Evolutionary conservation across 1,140 invertebrate genomes (phyloP), one percentile per base, ranked within the genome.

Genomic region (Neuroterus valhalla): DNA sequence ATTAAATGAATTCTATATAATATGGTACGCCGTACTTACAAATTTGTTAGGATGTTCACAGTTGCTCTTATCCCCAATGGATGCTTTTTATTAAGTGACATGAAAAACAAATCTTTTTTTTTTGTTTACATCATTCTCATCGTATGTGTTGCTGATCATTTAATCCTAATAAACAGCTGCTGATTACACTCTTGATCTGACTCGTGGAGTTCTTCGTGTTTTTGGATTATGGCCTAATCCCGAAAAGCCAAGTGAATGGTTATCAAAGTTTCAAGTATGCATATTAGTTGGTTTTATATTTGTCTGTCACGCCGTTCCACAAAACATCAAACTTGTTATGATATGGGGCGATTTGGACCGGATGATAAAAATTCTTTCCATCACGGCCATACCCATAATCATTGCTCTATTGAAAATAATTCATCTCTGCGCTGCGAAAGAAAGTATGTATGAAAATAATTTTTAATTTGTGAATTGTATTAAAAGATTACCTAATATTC

Each of bases 361-460:
- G 17, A n/a, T 78, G 15, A 19, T 78, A 1, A 74, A 81, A 19
- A 82, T 82, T 26, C 44, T 82, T 0, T 72, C 78, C 0, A 42
- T 70, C 11, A 75, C 3, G 15, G 81, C 82, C 1, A 3, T 82
- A 23, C 50, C 75, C 0, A 43, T 80, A 31, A 67, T 62, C 0
- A 67, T 80, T 15, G 48, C 68, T 1, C 0, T 80, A 3, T 12
- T 81, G 14, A 82, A 82, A 12, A 68, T 52, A 1, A 23, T 74
- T n/a, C 42, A 46, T 3, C 69, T 82, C 10, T 82, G 78, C 75
- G 17, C n/a, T 10, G 75, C 70, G 5, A 73, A 71, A 45, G 17
- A 75, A 71, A 70, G 73, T 75, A 71, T 50, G 43, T 43, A 31
- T 55, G 21, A 26, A 55, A 38, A 8, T 38, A 38, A 10, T 38